Conservation (phyloP, 2,888 invertebrate genomes). For the Eretmocerus hayati region DNA sequence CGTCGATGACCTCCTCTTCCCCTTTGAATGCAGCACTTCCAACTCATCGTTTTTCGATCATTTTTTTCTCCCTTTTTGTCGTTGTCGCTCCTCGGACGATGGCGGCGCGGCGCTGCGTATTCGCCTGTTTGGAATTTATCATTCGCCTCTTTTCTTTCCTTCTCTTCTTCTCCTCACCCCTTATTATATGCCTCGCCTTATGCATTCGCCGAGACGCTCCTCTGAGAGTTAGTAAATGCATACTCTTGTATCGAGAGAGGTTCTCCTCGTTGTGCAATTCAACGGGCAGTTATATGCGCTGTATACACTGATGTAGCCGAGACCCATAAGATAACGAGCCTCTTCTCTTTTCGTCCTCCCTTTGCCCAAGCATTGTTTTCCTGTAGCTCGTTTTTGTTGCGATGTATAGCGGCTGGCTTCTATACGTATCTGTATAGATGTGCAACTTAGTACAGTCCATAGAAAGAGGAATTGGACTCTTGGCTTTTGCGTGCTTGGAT, state of each 20-base stretch:
- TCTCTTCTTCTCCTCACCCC: too few relatives aligned
- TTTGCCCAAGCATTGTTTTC: background rate
- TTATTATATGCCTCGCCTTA: too few relatives aligned
- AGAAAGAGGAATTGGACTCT: too few relatives aligned
- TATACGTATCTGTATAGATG: too few relatives aligned
- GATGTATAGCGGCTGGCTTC: too few relatives aligned
- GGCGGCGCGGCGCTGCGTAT: background rate
- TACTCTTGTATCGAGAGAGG: background rate
- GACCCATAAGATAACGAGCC: constrained; percentile 7
- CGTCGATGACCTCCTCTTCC: constrained; percentile 8
- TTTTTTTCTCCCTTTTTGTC: constrained; percentile 9
- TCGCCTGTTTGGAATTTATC: constrained; percentile 8
- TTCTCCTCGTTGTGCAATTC: constrained; percentile 5
- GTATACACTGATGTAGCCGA: background rate
- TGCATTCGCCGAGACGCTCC: background rate
- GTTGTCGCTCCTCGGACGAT: constrained; percentile 1
- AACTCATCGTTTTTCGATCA: constrained; percentile 9
- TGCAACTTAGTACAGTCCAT: too few relatives aligned
- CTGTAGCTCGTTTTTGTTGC: background rate
- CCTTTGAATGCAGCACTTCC: constrained; percentile 8
- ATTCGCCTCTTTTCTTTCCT: background rate
- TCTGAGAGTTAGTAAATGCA: too few relatives aligned
- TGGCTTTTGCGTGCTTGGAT: too few relatives aligned
- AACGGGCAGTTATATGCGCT: background rate
- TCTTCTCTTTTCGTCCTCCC: background rate